These are phyloP conservation scores for Toxotes chatareus DNA, from an alignment of 2,113 vertebrate genomes.

Conservation along the genomic window DNA sequence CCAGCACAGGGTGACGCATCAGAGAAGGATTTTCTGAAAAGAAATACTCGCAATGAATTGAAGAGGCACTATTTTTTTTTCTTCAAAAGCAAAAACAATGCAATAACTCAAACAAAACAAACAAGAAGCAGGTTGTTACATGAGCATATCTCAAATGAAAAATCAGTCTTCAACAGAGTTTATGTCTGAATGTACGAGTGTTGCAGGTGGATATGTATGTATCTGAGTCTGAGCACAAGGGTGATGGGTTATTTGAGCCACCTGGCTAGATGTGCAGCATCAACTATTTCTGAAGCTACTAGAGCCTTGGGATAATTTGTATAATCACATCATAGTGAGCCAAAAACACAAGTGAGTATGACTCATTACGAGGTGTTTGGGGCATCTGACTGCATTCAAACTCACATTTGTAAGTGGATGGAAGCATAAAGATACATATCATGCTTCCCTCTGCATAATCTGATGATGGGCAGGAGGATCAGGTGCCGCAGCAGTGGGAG, in stretches of 20 bases:
- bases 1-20: neutral
- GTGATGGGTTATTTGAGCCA: neutral
- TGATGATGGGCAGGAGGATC: constrained; percentile 38
- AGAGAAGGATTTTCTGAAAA: neutral
- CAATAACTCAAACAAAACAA: neutral
- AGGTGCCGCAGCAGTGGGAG: constrained; percentile 44
- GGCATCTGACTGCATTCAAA: neutral
- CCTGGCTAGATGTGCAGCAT: neutral
- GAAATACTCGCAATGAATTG: neutral
- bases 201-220: neutral
- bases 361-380: neutral
- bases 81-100: neutral
- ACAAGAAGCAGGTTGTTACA: neutral
- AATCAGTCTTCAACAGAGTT: neutral
- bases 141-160: neutral
- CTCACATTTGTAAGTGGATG: neutral
- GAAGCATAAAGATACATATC: constrained; percentile 13
- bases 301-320: neutral
- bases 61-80: neutral
- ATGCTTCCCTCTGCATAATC: constrained; percentile 15
- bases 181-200: constrained; percentile 9
- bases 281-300: neutral
- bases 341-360: constrained; percentile 1
- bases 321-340: neutral
- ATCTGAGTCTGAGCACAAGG: neutral